These are phyloP conservation scores for Rostratula benghalensis DNA, from an alignment of 2,113 vertebrate species.

Conservation along the genomic window DNA sequence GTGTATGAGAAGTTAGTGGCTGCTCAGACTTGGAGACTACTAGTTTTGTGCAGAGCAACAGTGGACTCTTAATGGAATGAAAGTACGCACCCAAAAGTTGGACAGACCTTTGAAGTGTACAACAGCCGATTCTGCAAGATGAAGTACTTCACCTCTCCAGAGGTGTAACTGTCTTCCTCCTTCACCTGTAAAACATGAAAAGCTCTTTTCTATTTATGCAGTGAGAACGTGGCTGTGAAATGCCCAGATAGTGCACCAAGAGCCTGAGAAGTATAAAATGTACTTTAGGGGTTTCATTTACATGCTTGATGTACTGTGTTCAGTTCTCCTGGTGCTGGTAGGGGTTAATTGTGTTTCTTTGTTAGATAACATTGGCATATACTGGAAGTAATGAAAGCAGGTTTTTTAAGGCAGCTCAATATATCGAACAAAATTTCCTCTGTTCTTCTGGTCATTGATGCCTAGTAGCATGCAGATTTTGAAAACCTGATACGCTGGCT, in stretches of 20 bases:
- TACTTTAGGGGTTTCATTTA: neutral
- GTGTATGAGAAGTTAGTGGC: neutral
- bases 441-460: neutral
- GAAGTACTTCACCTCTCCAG: neutral
- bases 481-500: neutral
- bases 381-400: neutral
- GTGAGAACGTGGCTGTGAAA: neutral
- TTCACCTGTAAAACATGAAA: neutral
- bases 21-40: neutral
- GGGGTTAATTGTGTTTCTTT: neutral
- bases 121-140: neutral
- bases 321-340: neutral
- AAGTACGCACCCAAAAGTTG: fast-evolving
- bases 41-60: neutral
- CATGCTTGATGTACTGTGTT: fast-evolving
- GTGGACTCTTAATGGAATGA: neutral
- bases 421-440: neutral
- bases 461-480: neutral
- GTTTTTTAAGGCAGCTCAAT: neutral
- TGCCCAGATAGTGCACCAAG: neutral
- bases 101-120: neutral
- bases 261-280: neutral
- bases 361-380: neutral
- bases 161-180: neutral
- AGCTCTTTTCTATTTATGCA: neutral